These are phyloP conservation scores for Rhea americana DNA, from an alignment of 2,113 vertebrate species.

Conservation along the genomic window DNA sequence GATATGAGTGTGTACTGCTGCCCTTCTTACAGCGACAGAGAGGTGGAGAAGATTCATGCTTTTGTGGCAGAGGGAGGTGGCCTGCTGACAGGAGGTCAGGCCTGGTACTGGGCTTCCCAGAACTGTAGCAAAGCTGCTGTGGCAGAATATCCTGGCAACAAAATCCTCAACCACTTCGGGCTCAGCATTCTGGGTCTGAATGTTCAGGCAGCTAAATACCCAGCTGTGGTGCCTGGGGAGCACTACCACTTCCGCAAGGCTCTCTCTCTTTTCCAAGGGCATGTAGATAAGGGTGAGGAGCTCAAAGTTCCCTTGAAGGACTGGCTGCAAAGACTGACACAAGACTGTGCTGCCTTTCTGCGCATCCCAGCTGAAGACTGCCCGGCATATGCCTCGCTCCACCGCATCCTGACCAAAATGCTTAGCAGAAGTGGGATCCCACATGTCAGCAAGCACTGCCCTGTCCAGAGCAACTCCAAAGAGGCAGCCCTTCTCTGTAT, in stretches of 20 bases:
- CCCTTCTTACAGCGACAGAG: constrained; percentile 29
- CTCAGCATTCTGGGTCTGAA: constrained; percentile 79
- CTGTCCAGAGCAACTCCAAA: constrained; percentile 75
- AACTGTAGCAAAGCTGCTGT: constrained; percentile 56
- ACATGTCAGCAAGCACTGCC: constrained; percentile 69
- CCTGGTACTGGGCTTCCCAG: constrained; percentile 79
- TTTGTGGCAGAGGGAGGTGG: constrained; percentile 80
- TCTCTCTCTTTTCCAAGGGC: constrained; percentile 75
- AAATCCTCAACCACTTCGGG: constrained; percentile 86
- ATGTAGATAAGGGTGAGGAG: constrained; percentile 61
- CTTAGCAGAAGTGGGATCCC: constrained; percentile 78
- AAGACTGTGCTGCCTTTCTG: constrained; percentile 77
- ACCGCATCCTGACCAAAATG: constrained; percentile 78
- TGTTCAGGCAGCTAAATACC: constrained; percentile 42
- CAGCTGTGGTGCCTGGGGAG: constrained; percentile 30
- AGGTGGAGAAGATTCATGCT: constrained; percentile 56
- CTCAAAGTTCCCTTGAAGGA: constrained; percentile 17
- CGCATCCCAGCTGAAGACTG: constrained; percentile 68
- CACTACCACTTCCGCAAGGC: constrained; percentile 84
- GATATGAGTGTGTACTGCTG: constrained; percentile 76
- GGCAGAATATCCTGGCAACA: constrained; percentile 80
- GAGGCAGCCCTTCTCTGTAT: constrained; percentile 82
- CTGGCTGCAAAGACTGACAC: constrained; percentile 72
- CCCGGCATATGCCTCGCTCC: constrained; percentile 75
- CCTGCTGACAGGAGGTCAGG: constrained; percentile 74